Base-by-base conservation (phyloP, 2,797 vertebrate species). In the Tokudaia tokunoshimensis region DNA sequence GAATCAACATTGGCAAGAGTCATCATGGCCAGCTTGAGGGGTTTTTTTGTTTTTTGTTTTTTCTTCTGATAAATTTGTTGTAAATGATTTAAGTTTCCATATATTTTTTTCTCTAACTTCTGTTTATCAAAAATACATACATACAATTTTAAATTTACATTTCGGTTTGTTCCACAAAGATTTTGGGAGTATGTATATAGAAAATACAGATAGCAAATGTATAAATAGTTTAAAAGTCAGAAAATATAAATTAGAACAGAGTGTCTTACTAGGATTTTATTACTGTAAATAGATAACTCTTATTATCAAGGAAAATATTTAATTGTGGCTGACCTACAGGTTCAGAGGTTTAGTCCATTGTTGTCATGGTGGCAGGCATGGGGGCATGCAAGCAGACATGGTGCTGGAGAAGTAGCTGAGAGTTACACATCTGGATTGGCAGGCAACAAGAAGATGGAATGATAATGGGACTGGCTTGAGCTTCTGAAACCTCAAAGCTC, bases 181-280 rank as follows among this genome's bases (percentile, higher is more conserved):
- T 92, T 67, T 95, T 92, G 84, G 75, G 84, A 12, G 94, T 15
- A 61, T 89, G 47, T 92, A 22, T n/a, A 10, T 80, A 84, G 81
- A 70, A 96, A 96, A 80, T 86, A 75, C 4, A 89, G 65, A 65
- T 83, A 80, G 31, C 94, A 88, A 83, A 70, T 92, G 2, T 47
- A 55, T n/a, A n/a, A 55, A 80, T 52, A 52, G 26, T 79, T 82
- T 61, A 19, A 82, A 78, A 89, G 61, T 44, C 61, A 91, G n/a
- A 82, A 95, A 78, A 82, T 92, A 72, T 9, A 90, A 72, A 74
- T 96, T 78, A 90, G 37, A 87, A 93, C 55, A 2, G 67, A 70
- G 26, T 47, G 37, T 61, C 70, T 93, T 80, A 55, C 34, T 79
- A 52, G 34, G 31, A 20, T n/a, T 81, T 22, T 80, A 57, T 57